phyloP scores from a whole-genome alignment of 2,888 invertebrate species.

The Meghimatium bilineatum region DNA sequence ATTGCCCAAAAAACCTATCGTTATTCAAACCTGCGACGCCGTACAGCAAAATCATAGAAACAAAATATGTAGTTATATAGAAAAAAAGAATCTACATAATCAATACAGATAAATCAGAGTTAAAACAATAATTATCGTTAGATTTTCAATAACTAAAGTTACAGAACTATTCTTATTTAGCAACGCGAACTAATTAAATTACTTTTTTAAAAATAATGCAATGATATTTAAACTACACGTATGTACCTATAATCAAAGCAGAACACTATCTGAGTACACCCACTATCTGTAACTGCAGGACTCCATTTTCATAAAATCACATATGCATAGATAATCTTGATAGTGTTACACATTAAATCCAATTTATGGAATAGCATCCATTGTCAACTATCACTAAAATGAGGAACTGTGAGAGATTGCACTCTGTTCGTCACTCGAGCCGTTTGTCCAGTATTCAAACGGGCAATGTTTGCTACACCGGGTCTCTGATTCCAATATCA shows the following conservation, averaged over 20 bases:
- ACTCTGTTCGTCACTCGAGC: not conserved
- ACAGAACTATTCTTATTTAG: too few relatives aligned
- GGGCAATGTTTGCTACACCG: not conserved
- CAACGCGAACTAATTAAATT: too few relatives aligned
- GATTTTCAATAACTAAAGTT: too few relatives aligned
- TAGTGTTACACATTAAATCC: not conserved
- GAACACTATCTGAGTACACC: not conserved
- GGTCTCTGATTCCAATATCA: not conserved
- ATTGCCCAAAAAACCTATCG: too few relatives aligned
- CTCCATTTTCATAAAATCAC: not conserved
- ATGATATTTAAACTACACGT: too few relatives aligned
- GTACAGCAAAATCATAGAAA: too few relatives aligned
- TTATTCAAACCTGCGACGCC: too few relatives aligned
- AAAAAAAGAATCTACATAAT: too few relatives aligned
- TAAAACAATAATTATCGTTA: too few relatives aligned
- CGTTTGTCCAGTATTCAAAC: not conserved
- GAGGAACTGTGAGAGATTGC: not conserved
- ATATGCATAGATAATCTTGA: not conserved
- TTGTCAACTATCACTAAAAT: not conserved
- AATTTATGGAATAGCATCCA: not conserved
- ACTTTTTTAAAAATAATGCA: too few relatives aligned
- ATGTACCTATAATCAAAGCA: not conserved
- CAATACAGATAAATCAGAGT: too few relatives aligned
- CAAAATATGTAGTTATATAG: too few relatives aligned
- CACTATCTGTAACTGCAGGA: not conserved